A percentile compares a stretch with the other conserved stretches of the same genome.
Evolutionary conservation across 92 coral and sea anemone genomes (phyloP).

Genomic region (Zoanthus sansibaricus): DNA sequence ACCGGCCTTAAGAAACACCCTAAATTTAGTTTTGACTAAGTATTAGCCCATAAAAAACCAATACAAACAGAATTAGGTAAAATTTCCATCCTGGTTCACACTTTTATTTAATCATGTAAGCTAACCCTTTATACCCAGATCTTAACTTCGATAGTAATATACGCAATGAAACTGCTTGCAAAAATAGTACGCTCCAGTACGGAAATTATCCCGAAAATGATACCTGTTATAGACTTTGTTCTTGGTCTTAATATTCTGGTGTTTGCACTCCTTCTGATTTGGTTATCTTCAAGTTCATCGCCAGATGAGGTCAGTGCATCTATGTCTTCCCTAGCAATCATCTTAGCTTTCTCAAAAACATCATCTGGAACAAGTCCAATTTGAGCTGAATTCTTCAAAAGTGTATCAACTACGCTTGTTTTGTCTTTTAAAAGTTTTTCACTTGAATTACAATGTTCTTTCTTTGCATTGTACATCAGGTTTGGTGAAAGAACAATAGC

Average conservation of each 20-base stretch:
- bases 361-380: slow-evolving; percentile 91
- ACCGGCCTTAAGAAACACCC: too few species aligned
- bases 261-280: slow-evolving; percentile 49
- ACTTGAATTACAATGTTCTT: slow-evolving; percentile 78
- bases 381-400: slow-evolving; percentile 83
- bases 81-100: too few species aligned
- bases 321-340: slow-evolving; percentile 76
- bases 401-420: slow-evolving; percentile 79
- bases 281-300: slow-evolving; percentile 89
- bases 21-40: too few species aligned
- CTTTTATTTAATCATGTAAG: too few species aligned
- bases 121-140: too few species aligned
- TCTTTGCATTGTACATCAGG: slow-evolving; percentile 81
- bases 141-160: too few species aligned
- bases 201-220: neutral
- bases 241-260: slow-evolving; percentile 77
- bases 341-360: slow-evolving; percentile 83
- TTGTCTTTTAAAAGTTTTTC: slow-evolving; percentile 92
- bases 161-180: too few species aligned
- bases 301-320: slow-evolving; percentile 92
- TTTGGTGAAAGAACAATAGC: slow-evolving; percentile 97
- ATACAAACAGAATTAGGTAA: too few species aligned
- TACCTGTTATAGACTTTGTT: slow-evolving; percentile 93
- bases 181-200: too few species aligned
- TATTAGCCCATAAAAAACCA: too few species aligned